A percentile compares a stretch with the other conserved stretches of the same genome.
Conservation (phyloP, 2,113 vertebrate species). For the Mugil cephalus region DNA sequence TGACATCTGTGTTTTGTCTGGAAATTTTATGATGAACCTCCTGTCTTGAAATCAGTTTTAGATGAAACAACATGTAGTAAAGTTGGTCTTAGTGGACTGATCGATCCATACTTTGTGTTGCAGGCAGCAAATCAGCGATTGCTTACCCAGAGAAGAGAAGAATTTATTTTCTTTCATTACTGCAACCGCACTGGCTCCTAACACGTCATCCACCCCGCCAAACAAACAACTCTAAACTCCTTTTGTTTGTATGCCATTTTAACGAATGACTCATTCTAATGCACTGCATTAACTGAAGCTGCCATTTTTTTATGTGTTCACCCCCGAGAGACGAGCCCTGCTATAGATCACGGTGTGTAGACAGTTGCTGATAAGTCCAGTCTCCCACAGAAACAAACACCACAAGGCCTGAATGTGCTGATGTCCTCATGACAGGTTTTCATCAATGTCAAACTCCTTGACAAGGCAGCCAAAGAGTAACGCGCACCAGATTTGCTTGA, state of each 20-base stretch:
- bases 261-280: not conserved
- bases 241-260: not conserved
- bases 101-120: too few relatives aligned
- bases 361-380: slow-evolving; percentile 67
- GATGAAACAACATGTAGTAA: not conserved
- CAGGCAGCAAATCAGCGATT: too few relatives aligned
- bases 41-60: slow-evolving; percentile 19
- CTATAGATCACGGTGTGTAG: slow-evolving; percentile 36
- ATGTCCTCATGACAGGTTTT: slow-evolving; percentile 73
- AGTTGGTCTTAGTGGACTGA: not conserved
- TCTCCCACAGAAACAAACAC: slow-evolving; percentile 50
- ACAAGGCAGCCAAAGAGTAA: slow-evolving; percentile 35
- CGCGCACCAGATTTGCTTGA: slow-evolving; percentile 53
- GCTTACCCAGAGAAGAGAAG: too few relatives aligned
- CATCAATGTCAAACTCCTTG: slow-evolving; percentile 40
- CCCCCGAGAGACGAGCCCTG: not conserved
- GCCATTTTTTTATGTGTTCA: not conserved
- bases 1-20: slow-evolving; percentile 26
- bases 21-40: slow-evolving; percentile 11
- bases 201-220: too few relatives aligned
- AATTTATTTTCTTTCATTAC: too few relatives aligned
- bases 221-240: not conserved
- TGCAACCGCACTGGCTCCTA: too few relatives aligned
- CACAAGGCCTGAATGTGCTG: slow-evolving; percentile 26
- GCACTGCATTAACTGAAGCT: not conserved